phyloP scores from a whole-genome alignment of 2,113 vertebrate genomes.

The Cochlearius cochlearius region DNA sequence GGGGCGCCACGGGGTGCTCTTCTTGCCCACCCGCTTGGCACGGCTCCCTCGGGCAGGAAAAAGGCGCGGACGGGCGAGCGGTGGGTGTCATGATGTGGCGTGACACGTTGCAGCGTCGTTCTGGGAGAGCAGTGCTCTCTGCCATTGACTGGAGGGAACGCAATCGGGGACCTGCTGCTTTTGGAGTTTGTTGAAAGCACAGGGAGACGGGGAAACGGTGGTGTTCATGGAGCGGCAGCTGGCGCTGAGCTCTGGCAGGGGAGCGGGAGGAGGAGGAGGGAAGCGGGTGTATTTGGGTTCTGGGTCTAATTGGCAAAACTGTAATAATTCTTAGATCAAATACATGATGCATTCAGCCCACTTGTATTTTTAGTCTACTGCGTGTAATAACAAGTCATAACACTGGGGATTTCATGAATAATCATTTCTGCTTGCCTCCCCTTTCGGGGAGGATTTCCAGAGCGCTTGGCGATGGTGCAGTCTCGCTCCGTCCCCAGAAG shows the following conservation, averaged over 20 bases:
- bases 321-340: not conserved
- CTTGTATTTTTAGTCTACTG: not conserved
- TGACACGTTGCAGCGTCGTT: not conserved
- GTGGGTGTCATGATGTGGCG: not conserved
- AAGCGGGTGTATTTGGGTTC: not conserved
- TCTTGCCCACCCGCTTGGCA: not conserved
- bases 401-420: not conserved
- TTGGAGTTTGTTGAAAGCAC: not conserved
- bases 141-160: not conserved
- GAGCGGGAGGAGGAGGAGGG: not conserved
- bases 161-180: not conserved
- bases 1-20: not conserved
- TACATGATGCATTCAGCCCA: not conserved
- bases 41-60: rapidly evolving
- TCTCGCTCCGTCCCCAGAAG: not conserved
- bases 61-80: not conserved
- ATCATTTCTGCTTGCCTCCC: not conserved
- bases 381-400: not conserved
- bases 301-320: not conserved
- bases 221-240: not conserved
- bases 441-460: not conserved
- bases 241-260: not conserved
- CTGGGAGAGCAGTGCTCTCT: not conserved
- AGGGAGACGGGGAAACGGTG: not conserved
- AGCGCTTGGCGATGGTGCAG: not conserved